Evolutionary conservation across 1,140 invertebrate species (phyloP), one percentile per base, ranked within the genome.

Genomic region (Lucilia sericata): DNA sequence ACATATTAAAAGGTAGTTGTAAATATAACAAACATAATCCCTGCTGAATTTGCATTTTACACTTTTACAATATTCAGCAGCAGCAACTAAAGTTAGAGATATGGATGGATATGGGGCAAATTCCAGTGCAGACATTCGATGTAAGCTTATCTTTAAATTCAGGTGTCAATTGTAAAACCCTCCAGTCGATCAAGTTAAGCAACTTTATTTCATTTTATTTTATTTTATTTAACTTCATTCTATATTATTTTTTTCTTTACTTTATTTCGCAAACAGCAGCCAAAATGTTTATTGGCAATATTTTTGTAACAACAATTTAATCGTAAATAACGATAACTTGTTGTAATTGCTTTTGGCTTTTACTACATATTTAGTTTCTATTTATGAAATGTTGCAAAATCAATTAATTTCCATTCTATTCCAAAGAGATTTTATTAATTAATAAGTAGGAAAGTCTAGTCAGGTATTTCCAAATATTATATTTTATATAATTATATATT

Each of bases 111-210:
- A 70, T 21, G 65, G 21, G n/a, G 21, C 65, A 70, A 70, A 25
- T 70, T 70, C 65, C 9, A 70, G 19, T 70, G 65, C n/a, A 70
- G 65, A 70, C 65, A 21, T 70, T 19, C 10, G 42, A 19, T 70
- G 19, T 70, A 21, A 70, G 10, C 12, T 70, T 70, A 70, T 70
- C 65, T 70, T 25, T 70, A 21, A 70, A 70, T 70, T 70, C 65
- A 70, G 65, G 65, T 70, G 65, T 70, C 65, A 70, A 70, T 70
- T 70, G 65, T 70, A 70, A 70, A 60, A 70, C 65, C 65, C 65
- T 70, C 65, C 19, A 70, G 65, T 25, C 19, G 65, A 70, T 70
- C 65, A 70, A 70, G 65, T 70, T 70, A 70, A 25, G 65, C 65
- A 70, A 70, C 21, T 70, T 70, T 70, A 55, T 55, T 55, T 42